Percentiles rank a stretch among this genome's conserved stretches.
phyloP scores from a whole-genome alignment of 2,113 vertebrate genomes.

The Kobus ellipsiprymnus region DNA sequence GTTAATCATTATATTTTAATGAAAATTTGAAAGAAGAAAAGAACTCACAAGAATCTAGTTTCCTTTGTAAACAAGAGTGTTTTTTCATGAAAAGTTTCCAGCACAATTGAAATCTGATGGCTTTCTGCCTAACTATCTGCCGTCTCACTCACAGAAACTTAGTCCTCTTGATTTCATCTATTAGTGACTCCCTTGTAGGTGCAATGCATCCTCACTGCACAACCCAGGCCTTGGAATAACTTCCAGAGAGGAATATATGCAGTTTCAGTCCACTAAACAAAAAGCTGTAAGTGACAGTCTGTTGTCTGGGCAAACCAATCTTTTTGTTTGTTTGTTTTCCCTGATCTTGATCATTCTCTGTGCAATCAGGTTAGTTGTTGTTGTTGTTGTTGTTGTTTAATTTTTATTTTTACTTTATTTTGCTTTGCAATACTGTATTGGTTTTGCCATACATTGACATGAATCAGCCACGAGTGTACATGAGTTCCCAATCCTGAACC shows the following conservation, averaged over 20 bases:
- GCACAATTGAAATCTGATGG: not conserved
- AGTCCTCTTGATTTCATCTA: not conserved
- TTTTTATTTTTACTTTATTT: no score
- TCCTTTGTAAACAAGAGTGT: not conserved
- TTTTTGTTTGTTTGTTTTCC: not conserved
- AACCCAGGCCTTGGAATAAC: not conserved
- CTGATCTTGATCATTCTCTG: not conserved
- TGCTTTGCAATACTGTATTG: no score
- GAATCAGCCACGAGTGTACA: no score
- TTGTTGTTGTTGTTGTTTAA: no score
- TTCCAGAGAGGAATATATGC: not conserved
- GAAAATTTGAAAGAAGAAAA: not conserved
- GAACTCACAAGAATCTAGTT: not conserved
- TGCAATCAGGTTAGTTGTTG: not conserved
- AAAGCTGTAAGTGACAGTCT: not conserved
- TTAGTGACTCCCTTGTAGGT: no score
- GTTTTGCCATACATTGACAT: no score
- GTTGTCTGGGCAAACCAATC: not conserved
- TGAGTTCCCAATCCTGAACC: no score
- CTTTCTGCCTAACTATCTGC: not conserved
- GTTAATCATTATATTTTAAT: not conserved
- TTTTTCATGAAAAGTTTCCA: not conserved
- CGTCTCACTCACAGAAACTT: not conserved
- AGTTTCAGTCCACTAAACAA: not conserved
- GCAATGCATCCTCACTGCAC: rapidly evolving